Percentiles rank a stretch among this genome's conserved stretches.
Conservation (phyloP, 2,888 invertebrate species). For the Catocala fraxini region DNA sequence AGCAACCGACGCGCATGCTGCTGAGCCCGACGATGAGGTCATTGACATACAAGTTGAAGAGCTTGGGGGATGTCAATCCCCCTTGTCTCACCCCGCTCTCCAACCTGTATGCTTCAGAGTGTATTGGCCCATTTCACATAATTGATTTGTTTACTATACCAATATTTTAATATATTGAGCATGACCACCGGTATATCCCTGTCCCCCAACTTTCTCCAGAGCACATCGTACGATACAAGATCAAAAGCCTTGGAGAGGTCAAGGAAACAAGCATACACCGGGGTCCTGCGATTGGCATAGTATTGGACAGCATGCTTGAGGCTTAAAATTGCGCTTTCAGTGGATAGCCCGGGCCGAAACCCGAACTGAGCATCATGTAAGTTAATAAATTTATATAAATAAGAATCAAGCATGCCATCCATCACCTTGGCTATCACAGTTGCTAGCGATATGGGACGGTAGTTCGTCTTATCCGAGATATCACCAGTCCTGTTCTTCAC, state of each 20-base stretch:
- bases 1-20: too few relatives aligned
- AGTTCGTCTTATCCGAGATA: constrained; percentile 9
- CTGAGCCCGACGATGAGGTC: too few relatives aligned
- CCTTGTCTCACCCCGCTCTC: constrained; percentile 8
- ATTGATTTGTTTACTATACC: constrained; percentile 12
- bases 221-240: too few relatives aligned
- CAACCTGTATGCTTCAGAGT: not conserved
- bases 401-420: constrained; percentile 8
- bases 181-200: constrained; percentile 12
- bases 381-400: not conserved
- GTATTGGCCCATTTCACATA: constrained; percentile 3
- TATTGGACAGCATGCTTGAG: too few relatives aligned
- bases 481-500: constrained; percentile 13
- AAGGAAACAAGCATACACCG: too few relatives aligned
- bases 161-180: not conserved
- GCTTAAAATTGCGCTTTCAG: too few relatives aligned
- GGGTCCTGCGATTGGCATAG: constrained; percentile 21
- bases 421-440: constrained; percentile 4
- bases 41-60: too few relatives aligned
- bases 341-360: too few relatives aligned
- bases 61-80: too few relatives aligned
- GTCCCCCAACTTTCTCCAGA: constrained; percentile 16
- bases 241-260: constrained; percentile 28
- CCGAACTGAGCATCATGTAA: too few relatives aligned
- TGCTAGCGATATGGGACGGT: constrained; percentile 10